Evolutionary conservation across 2,113 vertebrate genomes (phyloP).

Genomic region (Megaceryle maxima): DNA sequence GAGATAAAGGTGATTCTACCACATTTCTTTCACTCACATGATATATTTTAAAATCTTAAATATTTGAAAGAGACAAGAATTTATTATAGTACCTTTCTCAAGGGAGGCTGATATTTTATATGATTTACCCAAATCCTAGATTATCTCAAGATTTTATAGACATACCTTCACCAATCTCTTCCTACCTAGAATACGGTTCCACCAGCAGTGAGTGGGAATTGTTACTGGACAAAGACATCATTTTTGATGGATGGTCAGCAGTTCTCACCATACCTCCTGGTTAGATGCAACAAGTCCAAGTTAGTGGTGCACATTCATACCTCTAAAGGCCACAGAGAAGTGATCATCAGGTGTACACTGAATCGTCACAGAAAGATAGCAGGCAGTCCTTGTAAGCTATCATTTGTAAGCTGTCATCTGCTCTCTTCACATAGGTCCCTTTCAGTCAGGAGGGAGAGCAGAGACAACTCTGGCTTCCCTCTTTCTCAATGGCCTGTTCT

Average conservation of each 20-base stretch:
- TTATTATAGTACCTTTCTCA: neutral
- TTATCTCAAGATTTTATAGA: neutral
- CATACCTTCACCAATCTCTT: neutral
- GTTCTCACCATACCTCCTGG: neutral
- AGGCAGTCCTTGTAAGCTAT: neutral
- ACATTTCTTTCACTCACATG: neutral
- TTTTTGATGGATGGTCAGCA: neutral
- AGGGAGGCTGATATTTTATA: neutral
- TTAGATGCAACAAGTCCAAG: neutral
- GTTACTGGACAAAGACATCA: conserved; percentile 8
- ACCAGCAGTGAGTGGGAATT: conserved; percentile 23
- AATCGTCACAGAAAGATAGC: neutral
- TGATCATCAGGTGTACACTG: neutral
- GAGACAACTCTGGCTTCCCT: neutral
- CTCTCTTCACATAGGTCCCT: neutral
- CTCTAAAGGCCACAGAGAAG: neutral
- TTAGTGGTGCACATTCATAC: neutral
- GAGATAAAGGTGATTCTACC: neutral
- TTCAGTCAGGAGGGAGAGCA: neutral
- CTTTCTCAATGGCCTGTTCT: neutral
- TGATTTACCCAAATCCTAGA: neutral
- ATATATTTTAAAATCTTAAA: neutral
- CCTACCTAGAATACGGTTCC: conserved; percentile 21
- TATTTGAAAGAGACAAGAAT: neutral
- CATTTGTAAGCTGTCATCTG: neutral